A percentile compares a stretch with the other conserved stretches of the same genome.
These are phyloP conservation scores for Atrichornis clamosus DNA, from an alignment of 2,113 vertebrate genomes.

Conservation along the genomic window DNA sequence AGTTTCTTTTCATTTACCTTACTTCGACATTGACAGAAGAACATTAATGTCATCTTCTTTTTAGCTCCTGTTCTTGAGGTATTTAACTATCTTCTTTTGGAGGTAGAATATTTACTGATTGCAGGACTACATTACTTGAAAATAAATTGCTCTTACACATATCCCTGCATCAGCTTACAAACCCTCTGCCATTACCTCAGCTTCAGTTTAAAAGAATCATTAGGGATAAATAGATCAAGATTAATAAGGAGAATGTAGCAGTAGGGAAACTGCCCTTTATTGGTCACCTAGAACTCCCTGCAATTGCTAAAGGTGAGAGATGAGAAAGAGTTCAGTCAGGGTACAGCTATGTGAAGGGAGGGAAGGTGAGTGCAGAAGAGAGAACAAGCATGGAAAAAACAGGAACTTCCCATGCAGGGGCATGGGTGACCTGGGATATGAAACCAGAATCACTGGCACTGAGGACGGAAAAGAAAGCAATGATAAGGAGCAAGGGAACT, in stretches of 20 bases:
- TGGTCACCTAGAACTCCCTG: not conserved
- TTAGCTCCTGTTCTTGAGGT: not conserved
- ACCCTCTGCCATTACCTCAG: not conserved
- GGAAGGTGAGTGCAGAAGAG: not conserved
- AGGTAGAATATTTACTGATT: not conserved
- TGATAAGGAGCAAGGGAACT: not conserved
- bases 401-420: not conserved
- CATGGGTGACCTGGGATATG: not conserved
- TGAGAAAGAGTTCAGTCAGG: not conserved
- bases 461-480: not conserved
- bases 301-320: not conserved
- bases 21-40: not conserved
- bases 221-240: not conserved
- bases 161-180: not conserved
- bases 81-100: not conserved
- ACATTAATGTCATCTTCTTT: not conserved
- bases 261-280: not conserved
- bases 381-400: not conserved
- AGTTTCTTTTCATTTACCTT: not conserved
- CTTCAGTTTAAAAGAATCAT: not conserved
- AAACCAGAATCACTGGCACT: not conserved
- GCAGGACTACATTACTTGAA: not conserved
- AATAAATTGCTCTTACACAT: not conserved
- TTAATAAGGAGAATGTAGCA: not conserved
- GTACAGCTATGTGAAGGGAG: not conserved